A percentile compares a stretch with the other conserved stretches of the same genome.
Conservation (phyloP, 2,797 vertebrate genomes). For the Anas bahamensis region DNA sequence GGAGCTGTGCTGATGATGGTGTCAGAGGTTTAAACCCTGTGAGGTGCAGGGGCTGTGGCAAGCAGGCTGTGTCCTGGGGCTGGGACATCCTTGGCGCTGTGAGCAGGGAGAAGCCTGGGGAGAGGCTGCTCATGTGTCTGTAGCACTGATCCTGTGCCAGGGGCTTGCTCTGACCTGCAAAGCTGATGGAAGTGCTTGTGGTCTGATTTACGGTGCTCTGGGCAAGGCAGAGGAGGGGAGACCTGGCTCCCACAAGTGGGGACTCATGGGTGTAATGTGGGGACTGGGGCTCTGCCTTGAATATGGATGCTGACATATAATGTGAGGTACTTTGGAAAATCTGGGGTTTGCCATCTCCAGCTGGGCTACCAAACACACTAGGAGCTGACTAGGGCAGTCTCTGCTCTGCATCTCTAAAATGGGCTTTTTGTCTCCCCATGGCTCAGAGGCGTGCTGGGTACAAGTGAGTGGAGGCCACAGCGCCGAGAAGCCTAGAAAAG, state of each 20-base stretch:
- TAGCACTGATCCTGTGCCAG: not conserved
- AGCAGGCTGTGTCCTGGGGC: not conserved
- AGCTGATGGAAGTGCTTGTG: not conserved
- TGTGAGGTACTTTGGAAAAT: not conserved
- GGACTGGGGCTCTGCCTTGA: not conserved
- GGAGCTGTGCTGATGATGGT: not conserved
- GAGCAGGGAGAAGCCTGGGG: rapidly evolving
- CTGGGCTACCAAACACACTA: not conserved
- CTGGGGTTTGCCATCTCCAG: not conserved
- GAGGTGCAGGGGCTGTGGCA: not conserved
- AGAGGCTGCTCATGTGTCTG: not conserved
- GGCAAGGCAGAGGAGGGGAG: not conserved
- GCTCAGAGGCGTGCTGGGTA: not conserved
- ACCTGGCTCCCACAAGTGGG: not conserved
- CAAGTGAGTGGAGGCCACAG: not conserved
- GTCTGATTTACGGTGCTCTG: not conserved
- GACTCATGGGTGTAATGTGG: rapidly evolving
- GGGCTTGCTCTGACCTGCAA: not conserved
- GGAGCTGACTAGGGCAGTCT: not conserved
- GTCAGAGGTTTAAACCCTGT: not conserved
- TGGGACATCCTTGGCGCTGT: not conserved
- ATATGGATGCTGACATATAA: rapidly evolving
- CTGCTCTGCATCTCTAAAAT: rapidly evolving
- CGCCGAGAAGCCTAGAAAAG: not conserved
- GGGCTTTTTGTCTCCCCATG: not conserved